These are phyloP conservation scores for Diplogasteroides magnus DNA, from an alignment of 1,140 invertebrate species.

Conservation along the genomic window DNA sequence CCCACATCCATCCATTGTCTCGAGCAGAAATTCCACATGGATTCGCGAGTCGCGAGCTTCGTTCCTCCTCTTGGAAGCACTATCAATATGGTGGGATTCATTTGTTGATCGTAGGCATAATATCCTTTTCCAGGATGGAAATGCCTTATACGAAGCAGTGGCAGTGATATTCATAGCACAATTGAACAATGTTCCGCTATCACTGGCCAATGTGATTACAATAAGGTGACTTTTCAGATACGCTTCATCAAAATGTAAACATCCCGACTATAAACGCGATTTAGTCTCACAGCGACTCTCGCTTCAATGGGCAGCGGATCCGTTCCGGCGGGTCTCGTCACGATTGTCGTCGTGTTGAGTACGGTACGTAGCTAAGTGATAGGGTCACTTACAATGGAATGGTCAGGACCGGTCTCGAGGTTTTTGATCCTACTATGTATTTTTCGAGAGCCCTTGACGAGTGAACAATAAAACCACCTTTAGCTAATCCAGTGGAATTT, in stretches of 20 bases:
- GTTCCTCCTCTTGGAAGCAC: slow-evolving; percentile 65
- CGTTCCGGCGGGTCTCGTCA: slow-evolving; percentile 88
- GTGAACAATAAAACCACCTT: too few species aligned
- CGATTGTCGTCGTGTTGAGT: slow-evolving; percentile 92
- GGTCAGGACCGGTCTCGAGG: too few species aligned
- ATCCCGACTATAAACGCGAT: too few species aligned
- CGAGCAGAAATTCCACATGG: slow-evolving; percentile 80
- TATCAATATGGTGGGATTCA: slow-evolving; percentile 58
- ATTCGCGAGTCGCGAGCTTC: slow-evolving; percentile 75
- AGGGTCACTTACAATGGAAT: too few species aligned
- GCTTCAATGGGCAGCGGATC: slow-evolving; percentile 94
- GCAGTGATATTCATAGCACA: slow-evolving; percentile 63
- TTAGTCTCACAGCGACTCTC: slow-evolving; percentile 81
- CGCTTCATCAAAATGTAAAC: too few species aligned
- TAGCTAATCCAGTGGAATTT: too few species aligned
- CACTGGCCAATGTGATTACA: slow-evolving; percentile 66
- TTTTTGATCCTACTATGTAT: too few species aligned
- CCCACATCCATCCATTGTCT: slow-evolving; percentile 86
- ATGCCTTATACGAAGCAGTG: slow-evolving; percentile 61
- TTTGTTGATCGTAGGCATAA: slow-evolving; percentile 1
- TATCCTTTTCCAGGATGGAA: slow-evolving; percentile 61
- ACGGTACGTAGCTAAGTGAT: too few species aligned
- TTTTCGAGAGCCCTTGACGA: too few species aligned
- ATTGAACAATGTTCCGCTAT: slow-evolving; percentile 62
- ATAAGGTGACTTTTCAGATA: slow-evolving; percentile 68